A percentile compares a stretch with the other conserved stretches of the same genome.
Conservation (phyloP, 2,113 vertebrate species). For the Perca fluviatilis region DNA sequence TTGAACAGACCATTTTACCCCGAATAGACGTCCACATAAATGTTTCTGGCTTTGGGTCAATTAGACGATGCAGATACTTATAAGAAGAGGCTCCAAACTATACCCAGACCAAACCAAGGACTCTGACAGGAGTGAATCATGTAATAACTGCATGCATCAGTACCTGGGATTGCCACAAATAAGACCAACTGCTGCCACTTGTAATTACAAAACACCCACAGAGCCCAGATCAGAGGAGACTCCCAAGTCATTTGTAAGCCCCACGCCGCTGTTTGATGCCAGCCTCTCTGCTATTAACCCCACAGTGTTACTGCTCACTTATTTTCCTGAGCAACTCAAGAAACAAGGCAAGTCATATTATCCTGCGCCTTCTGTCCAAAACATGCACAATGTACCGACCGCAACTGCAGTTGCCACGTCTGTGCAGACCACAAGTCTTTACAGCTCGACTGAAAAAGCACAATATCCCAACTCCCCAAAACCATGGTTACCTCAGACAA, state of each 20-base stretch:
- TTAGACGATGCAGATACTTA: slow-evolving; percentile 29
- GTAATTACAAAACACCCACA: slow-evolving; percentile 67
- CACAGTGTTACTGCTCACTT: slow-evolving; percentile 18
- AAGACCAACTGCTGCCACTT: slow-evolving; percentile 43
- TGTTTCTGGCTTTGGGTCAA: slow-evolving; percentile 1
- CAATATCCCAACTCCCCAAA: slow-evolving; percentile 45
- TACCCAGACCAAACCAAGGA: slow-evolving; percentile 30
- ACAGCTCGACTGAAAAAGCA: slow-evolving; percentile 50
- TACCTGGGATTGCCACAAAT: slow-evolving; percentile 51
- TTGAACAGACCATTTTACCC: neutral
- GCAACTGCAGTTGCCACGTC: slow-evolving; percentile 65
- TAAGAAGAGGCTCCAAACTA: slow-evolving; percentile 41
- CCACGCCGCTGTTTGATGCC: slow-evolving; percentile 21
- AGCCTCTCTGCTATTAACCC: slow-evolving; percentile 21
- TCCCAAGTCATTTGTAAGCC: slow-evolving; percentile 27
- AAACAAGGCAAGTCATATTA: slow-evolving; percentile 45
- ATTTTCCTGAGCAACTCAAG: slow-evolving; percentile 31
- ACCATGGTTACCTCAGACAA: slow-evolving; percentile 54
- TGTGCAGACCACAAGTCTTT: slow-evolving; percentile 63
- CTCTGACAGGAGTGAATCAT: slow-evolving; percentile 49
- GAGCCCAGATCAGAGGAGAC: slow-evolving; percentile 64
- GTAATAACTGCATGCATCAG: slow-evolving; percentile 52
- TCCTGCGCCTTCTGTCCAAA: slow-evolving; percentile 41
- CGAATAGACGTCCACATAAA: slow-evolving; percentile 12
- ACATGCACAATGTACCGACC: slow-evolving; percentile 56